These are phyloP conservation scores for Heteropelma amictum DNA, from an alignment of 2,888 invertebrate species.

Conservation along the genomic window DNA sequence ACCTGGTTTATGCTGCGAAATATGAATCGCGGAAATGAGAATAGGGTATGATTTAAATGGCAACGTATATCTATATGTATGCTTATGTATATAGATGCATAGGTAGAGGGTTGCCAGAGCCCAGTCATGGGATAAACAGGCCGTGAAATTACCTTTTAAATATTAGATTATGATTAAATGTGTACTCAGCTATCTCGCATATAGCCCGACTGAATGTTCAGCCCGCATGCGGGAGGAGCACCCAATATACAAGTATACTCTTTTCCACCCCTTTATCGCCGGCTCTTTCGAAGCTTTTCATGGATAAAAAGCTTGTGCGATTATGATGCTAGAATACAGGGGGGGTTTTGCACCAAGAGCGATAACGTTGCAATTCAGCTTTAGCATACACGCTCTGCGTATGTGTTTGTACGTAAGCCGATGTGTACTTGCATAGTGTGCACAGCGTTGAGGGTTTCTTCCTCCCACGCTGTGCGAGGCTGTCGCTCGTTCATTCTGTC, in stretches of 20 bases:
- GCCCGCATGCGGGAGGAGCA: constrained; percentile 48
- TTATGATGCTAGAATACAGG: constrained; percentile 32
- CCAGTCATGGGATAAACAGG: constrained; percentile 73
- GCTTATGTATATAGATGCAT: constrained; percentile 30
- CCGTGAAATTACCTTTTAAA: constrained; percentile 79
- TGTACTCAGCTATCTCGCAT: constrained; percentile 71
- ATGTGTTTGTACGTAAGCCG: neutral
- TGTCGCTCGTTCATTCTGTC: constrained; percentile 42
- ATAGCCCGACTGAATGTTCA: constrained; percentile 71
- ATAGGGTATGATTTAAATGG: constrained; percentile 46
- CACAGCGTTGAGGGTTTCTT: neutral
- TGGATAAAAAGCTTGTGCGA: constrained; percentile 36
- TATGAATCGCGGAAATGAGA: constrained; percentile 41
- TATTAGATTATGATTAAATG: constrained; percentile 78
- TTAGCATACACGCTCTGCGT: neutral
- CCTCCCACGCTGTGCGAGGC: constrained; percentile 14
- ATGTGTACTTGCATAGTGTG: neutral
- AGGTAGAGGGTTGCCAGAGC: constrained; percentile 49
- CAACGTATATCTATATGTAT: constrained; percentile 11
- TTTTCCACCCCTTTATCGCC: constrained; percentile 19
- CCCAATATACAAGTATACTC: constrained; percentile 46
- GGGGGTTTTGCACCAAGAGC: constrained; percentile 15
- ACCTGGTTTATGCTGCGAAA: neutral
- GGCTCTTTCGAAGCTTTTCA: constrained; percentile 55
- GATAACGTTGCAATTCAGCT: constrained; percentile 41